Evolutionary conservation across 2,888 invertebrate genomes (phyloP).

Genomic region (Iselma pallidipennis): DNA sequence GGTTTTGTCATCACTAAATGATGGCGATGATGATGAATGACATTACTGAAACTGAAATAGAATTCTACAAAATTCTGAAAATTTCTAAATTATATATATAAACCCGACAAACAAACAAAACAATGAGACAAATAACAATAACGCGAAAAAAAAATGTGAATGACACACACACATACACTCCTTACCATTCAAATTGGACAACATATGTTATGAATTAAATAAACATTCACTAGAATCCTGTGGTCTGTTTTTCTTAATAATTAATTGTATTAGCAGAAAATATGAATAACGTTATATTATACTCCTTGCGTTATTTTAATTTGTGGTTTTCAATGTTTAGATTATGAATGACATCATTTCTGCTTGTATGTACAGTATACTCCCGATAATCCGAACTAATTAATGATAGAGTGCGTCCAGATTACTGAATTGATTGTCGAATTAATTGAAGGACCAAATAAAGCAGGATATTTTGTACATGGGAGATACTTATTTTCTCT

Average conservation of each 20-base stretch:
- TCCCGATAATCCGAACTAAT: too few species aligned
- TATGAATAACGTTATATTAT: too few species aligned
- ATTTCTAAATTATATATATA: not conserved
- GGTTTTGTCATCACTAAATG: not conserved
- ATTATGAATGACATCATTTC: too few species aligned
- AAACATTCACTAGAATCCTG: not conserved
- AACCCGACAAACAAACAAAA: not conserved
- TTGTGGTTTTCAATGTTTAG: too few species aligned
- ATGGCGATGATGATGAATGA: not conserved
- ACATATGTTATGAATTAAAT: not conserved
- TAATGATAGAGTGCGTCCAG: too few species aligned
- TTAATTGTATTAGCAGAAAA: not conserved
- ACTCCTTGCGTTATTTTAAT: slow-evolving; percentile 18
- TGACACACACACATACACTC: too few species aligned
- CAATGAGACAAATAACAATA: not conserved
- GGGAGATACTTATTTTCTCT: too few species aligned
- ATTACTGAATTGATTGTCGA: too few species aligned
- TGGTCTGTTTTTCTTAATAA: not conserved
- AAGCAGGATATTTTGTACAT: too few species aligned
- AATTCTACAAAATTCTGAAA: not conserved
- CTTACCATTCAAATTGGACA: too few species aligned
- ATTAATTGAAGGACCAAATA: too few species aligned
- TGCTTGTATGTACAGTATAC: too few species aligned
- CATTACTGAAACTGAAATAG: not conserved
- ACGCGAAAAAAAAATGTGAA: not conserved